A percentile compares a stretch with the other conserved stretches of the same genome.
These are phyloP conservation scores for Thalpophila matura DNA, from an alignment of 2,888 invertebrate genomes.

Conservation along the genomic window DNA sequence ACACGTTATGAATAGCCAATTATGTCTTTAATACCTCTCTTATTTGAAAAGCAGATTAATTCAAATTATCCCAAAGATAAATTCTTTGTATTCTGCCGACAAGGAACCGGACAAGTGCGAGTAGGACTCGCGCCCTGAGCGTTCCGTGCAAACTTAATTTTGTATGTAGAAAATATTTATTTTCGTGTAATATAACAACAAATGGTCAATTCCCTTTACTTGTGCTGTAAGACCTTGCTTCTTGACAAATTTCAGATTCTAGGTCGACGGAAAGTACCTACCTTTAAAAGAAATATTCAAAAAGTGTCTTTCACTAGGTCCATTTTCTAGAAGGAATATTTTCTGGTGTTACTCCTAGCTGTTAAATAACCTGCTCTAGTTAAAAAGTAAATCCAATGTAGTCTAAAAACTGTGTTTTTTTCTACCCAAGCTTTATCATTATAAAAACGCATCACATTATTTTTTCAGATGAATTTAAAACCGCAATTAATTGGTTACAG, in stretches of 20 bases:
- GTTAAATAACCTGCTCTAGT: no score
- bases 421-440: not conserved
- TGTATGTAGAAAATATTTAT: no score
- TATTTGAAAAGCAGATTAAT: slow-evolving; percentile 39
- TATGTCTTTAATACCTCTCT: slow-evolving; percentile 39
- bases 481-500: slow-evolving; percentile 88
- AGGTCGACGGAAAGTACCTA: no score
- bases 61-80: slow-evolving; percentile 36
- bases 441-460: slow-evolving; percentile 48
- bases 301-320: not conserved
- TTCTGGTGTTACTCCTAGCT: not conserved
- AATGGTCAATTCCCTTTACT: no score
- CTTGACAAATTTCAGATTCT: no score
- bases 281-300: slow-evolving; percentile 11
- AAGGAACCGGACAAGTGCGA: no score
- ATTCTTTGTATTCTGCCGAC: slow-evolving; percentile 19
- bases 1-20: slow-evolving; percentile 66
- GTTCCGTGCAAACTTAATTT: no score
- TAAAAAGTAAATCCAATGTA: not conserved
- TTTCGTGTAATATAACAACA: no score
- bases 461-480: slow-evolving; percentile 76
- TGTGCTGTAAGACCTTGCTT: no score
- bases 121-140: no score
- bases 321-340: not conserved
- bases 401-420: not conserved